phyloP scores from a whole-genome alignment of 2,113 vertebrate species.

The Petrocephalus zakoni region DNA sequence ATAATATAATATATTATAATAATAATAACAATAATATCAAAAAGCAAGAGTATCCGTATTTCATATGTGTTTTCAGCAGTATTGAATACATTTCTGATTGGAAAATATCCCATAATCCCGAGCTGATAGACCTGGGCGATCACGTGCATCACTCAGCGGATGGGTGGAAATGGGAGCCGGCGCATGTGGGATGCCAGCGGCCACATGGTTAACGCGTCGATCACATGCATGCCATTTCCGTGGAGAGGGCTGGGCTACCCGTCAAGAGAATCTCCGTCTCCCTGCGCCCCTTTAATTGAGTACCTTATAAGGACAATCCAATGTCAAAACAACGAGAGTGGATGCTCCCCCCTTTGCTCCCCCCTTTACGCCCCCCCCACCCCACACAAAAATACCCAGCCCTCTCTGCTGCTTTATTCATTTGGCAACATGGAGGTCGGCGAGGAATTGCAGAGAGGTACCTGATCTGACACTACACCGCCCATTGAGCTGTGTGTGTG shows the following conservation, averaged over 20 bases:
- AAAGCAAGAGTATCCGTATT: neutral
- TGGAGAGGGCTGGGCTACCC: neutral
- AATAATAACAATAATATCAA: neutral
- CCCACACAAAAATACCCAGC: neutral
- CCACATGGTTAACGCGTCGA: neutral
- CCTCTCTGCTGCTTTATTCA: conserved; percentile 1
- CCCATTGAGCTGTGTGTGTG: neutral
- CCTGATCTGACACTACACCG: conserved; percentile 74
- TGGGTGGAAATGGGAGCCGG: neutral
- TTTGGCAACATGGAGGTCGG: conserved; percentile 18
- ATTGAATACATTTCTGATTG: neutral
- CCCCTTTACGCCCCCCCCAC: neutral
- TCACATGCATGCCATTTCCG: neutral
- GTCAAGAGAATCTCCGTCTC: neutral
- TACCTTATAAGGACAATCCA: neutral
- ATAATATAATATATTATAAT: neutral
- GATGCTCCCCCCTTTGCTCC: neutral
- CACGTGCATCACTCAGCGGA: neutral
- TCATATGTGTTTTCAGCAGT: neutral
- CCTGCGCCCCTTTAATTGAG: conserved; percentile 6
- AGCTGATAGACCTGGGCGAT: neutral
- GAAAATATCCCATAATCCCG: neutral
- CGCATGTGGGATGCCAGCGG: neutral
- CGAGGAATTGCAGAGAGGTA: conserved; percentile 56
- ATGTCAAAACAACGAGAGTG: neutral